Percentiles rank a stretch among this genome's conserved stretches.
Conservation (phyloP, 2,888 invertebrate genomes). For the Epiblema foenella region DNA sequence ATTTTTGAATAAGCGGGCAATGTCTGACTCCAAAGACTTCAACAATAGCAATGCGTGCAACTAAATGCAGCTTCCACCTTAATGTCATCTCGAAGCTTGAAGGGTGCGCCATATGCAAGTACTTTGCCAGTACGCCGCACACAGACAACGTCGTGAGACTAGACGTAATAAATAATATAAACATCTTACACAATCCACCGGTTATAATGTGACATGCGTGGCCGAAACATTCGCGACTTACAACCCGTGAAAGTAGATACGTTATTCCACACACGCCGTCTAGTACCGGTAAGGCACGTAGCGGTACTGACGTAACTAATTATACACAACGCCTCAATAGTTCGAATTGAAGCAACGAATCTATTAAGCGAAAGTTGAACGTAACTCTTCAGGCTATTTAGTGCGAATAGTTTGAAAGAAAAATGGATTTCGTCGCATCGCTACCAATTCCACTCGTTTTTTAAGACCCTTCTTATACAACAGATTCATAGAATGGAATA, state of each 20-base stretch:
- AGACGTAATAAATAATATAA: constrained; percentile 39
- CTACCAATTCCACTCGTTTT: too few species aligned
- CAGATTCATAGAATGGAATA: too few species aligned
- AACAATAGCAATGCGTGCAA: constrained; percentile 33
- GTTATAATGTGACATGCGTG: constrained; percentile 43
- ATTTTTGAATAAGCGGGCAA: neutral
- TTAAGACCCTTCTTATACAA: too few species aligned
- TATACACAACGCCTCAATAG: constrained; percentile 73
- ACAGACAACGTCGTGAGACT: neutral
- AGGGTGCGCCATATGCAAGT: constrained; percentile 26
- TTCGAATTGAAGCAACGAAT: constrained; percentile 57
- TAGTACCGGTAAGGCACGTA: constrained; percentile 71
- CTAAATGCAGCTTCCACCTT: neutral
- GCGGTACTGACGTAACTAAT: constrained; percentile 80
- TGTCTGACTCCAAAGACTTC: constrained; percentile 13
- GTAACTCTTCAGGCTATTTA: constrained; percentile 55
- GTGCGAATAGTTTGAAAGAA: constrained; percentile 9
- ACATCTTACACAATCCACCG: constrained; percentile 36
- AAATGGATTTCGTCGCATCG: neutral
- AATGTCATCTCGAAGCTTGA: constrained; percentile 30
- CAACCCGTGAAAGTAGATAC: constrained; percentile 75
- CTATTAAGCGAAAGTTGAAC: constrained; percentile 70
- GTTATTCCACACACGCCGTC: constrained; percentile 74
- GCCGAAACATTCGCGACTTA: constrained; percentile 62
- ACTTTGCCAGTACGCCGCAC: neutral